Conservation (phyloP, 92 coral and sea anemone genomes). For the Phenganax stokvisi region DNA sequence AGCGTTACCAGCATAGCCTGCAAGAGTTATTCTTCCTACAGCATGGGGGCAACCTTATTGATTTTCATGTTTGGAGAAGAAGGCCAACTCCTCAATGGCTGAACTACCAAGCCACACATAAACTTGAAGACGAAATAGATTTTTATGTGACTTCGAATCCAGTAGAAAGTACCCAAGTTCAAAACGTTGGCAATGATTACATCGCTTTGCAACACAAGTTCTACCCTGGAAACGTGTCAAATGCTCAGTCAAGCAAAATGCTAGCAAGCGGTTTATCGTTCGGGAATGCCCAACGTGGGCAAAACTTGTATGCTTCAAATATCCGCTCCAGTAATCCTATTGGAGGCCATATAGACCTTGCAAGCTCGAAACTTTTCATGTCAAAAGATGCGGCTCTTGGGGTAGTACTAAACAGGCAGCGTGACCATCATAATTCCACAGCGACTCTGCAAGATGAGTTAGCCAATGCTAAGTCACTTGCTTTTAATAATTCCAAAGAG, state of each 20-base stretch:
- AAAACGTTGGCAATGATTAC: constrained; percentile 46
- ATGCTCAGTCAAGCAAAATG: constrained; percentile 8
- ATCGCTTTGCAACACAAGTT: constrained; percentile 51
- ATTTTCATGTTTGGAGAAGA: constrained; percentile 70
- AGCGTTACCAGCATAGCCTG: constrained; percentile 76
- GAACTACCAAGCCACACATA: constrained; percentile 63
- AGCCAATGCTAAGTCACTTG: constrained; percentile 31
- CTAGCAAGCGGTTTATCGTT: neutral
- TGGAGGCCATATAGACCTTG: constrained; percentile 30
- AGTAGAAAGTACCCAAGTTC: constrained; percentile 49
- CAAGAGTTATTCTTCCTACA: constrained; percentile 91
- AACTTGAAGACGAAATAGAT: constrained; percentile 72
- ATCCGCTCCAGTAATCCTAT: constrained; percentile 10
- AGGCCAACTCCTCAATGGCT: constrained; percentile 66
- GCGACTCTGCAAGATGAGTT: neutral
- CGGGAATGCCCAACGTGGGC: neutral
- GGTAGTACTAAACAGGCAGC: neutral
- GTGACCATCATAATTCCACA: neutral
- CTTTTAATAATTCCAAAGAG: constrained; percentile 67
- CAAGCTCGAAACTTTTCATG: constrained; percentile 28
- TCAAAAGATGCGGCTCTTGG: constrained; percentile 25
- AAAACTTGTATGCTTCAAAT: neutral
- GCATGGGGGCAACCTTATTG: constrained; percentile 83
- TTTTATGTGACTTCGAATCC: constrained; percentile 55
- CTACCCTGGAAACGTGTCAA: constrained; percentile 12